These are phyloP conservation scores for Oncorhynchus nerka DNA, from an alignment of 2,113 vertebrate genomes.

Conservation along the genomic window DNA sequence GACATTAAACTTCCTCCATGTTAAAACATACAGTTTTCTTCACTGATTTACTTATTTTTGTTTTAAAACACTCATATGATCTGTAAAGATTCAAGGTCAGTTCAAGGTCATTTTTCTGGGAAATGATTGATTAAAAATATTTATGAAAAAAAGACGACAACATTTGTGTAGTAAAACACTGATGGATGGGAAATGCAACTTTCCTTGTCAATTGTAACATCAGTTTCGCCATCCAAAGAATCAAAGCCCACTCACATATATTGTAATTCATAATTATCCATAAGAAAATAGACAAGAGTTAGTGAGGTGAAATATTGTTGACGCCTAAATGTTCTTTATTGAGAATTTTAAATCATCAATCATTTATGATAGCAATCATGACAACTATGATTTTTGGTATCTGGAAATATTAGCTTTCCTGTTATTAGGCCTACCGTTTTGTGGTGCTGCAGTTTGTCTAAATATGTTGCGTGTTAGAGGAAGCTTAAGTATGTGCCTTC, in stretches of 20 bases:
- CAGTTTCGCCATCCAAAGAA: conserved; percentile 37
- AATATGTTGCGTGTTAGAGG: conserved; percentile 80
- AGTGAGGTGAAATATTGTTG: neutral
- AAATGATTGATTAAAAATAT: conserved; percentile 3
- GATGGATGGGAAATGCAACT: neutral
- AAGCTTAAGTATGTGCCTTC: conserved; percentile 84
- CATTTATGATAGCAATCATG: conserved; percentile 57
- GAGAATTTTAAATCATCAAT: conserved; percentile 50
- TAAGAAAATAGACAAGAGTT: conserved; percentile 34
- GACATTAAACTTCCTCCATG: neutral
- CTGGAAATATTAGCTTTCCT: conserved; percentile 77
- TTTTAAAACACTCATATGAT: neutral
- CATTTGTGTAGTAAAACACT: conserved; percentile 28
- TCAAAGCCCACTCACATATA: conserved; percentile 52
- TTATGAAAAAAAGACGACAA: conserved; percentile 51
- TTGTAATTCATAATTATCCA: conserved; percentile 31
- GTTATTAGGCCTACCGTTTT: conserved; percentile 65
- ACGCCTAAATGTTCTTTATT: neutral
- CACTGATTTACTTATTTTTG: neutral
- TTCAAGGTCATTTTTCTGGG: neutral
- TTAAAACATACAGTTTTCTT: neutral
- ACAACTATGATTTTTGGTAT: conserved; percentile 55
- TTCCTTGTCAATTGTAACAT: conserved; percentile 10
- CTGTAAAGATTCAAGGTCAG: neutral
- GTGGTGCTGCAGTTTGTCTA: conserved; percentile 77